Percentiles rank a stretch among this genome's conserved stretches.
These are phyloP conservation scores for Germaria angustata DNA, from an alignment of 2,888 invertebrate genomes.

Conservation along the genomic window DNA sequence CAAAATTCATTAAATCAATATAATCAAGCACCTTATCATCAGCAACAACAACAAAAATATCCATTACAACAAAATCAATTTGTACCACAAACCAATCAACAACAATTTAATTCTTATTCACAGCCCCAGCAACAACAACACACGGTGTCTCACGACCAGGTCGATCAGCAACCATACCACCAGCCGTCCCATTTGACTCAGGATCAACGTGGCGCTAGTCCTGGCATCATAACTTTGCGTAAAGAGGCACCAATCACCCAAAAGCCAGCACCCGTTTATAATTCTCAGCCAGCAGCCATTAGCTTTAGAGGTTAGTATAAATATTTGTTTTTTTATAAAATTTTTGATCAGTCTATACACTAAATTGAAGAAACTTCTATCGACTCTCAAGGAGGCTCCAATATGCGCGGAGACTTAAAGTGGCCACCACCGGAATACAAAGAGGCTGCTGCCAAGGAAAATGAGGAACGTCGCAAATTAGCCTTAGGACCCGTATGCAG, in stretches of 20 bases:
- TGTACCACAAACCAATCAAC: slow-evolving; percentile 76
- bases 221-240: slow-evolving; percentile 82
- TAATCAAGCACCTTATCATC: slow-evolving; percentile 68
- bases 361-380: slow-evolving; percentile 49
- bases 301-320: slow-evolving; percentile 83
- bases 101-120: slow-evolving; percentile 79
- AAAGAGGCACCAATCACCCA: slow-evolving; percentile 88
- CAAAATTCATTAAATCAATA: slow-evolving; percentile 69
- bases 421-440: slow-evolving; percentile 92
- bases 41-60: slow-evolving; percentile 61
- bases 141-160: slow-evolving; percentile 74
- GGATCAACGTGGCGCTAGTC: slow-evolving; percentile 81
- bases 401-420: slow-evolving; percentile 92
- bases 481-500: slow-evolving; percentile 88
- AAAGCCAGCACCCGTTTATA: slow-evolving; percentile 86
- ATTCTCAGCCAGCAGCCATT: slow-evolving; percentile 90
- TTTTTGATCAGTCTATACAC: slow-evolving; percentile 44
- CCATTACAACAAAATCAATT: slow-evolving; percentile 71
- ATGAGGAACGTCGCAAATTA: slow-evolving; percentile 85
- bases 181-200: slow-evolving; percentile 68
- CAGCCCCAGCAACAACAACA: slow-evolving; percentile 74
- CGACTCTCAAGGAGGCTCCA: slow-evolving; percentile 84
- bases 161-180: slow-evolving; percentile 70
- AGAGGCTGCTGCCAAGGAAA: slow-evolving; percentile 87
- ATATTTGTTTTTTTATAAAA: background rate